phyloP scores from a whole-genome alignment of 2,888 invertebrate species.

The Drosophila borealis region DNA sequence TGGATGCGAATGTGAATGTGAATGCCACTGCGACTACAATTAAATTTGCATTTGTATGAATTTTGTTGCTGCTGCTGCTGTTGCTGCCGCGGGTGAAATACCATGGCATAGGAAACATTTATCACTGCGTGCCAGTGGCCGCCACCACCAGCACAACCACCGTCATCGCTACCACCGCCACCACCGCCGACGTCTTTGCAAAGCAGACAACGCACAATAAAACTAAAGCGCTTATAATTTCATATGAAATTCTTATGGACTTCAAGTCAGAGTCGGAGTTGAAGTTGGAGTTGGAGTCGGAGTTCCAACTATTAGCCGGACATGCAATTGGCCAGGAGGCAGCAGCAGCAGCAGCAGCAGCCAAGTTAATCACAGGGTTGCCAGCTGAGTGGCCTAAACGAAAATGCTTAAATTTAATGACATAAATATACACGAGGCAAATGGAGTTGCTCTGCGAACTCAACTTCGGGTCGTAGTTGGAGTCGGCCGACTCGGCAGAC shows the following conservation, averaged over 20 bases:
- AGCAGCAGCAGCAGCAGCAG: conserved; percentile 45
- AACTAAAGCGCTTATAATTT: conserved; percentile 83
- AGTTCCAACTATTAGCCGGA: conserved; percentile 72
- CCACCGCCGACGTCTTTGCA: conserved; percentile 52
- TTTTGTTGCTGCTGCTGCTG: conserved; percentile 47
- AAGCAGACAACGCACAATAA: conserved; percentile 75
- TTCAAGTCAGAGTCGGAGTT: conserved; percentile 31
- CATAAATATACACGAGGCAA: conserved; percentile 79
- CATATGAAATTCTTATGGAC: conserved; percentile 78
- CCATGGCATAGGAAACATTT: conserved; percentile 84
- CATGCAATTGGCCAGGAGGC: conserved; percentile 73
- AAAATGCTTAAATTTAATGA: conserved; percentile 84
- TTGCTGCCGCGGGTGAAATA: conserved; percentile 78
- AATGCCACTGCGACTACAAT: conserved; percentile 79
- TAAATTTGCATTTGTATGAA: conserved; percentile 85
- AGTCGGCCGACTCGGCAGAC: conserved; percentile 10
- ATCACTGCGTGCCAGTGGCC: conserved; percentile 75
- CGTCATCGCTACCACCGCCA: conserved; percentile 32
- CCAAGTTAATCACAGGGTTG: conserved; percentile 81
- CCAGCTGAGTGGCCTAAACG: conserved; percentile 82
- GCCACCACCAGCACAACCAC: conserved; percentile 41
- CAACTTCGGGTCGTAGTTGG: conserved; percentile 16
- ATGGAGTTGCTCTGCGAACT: conserved; percentile 44
- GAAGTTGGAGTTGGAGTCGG: conserved; percentile 19
- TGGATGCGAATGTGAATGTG: conserved; percentile 35